Conservation (phyloP, 2,797 vertebrate species). For the Cryptoblepharus egeriae region DNA sequence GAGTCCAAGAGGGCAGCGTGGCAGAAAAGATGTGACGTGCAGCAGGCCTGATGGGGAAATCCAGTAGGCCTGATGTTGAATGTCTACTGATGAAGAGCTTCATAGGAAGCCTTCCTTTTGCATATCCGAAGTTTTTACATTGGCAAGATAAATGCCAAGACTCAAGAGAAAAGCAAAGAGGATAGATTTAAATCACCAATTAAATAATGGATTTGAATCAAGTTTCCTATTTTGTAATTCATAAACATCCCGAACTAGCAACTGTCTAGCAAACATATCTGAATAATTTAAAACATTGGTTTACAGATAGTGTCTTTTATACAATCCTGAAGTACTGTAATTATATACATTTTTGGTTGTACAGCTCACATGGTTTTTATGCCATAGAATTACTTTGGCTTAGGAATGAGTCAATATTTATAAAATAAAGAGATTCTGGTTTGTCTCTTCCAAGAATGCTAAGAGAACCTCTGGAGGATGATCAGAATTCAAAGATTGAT, state of each 20-base stretch:
- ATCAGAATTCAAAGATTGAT: neutral
- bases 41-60: neutral
- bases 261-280: neutral
- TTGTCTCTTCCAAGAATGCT: neutral
- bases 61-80: neutral
- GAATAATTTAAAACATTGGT: conserved; percentile 24
- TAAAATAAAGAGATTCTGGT: neutral
- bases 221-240: conserved; percentile 13
- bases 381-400: neutral
- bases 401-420: neutral
- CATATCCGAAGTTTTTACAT: neutral
- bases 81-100: neutral
- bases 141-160: neutral
- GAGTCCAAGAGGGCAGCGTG: no score
- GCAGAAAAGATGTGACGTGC: neutral
- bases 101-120: neutral
- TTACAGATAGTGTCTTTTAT: neutral
- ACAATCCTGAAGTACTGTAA: neutral
- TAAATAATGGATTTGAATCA: conserved; percentile 24
- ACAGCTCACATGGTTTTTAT: neutral
- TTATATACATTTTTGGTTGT: neutral
- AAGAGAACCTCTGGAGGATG: neutral
- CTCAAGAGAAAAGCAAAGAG: neutral
- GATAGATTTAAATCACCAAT: conserved; percentile 17
- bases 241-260: conserved; percentile 11